These are phyloP conservation scores for Calliopsis andreniformis DNA, from an alignment of 1,140 invertebrate species.

Conservation along the genomic window DNA sequence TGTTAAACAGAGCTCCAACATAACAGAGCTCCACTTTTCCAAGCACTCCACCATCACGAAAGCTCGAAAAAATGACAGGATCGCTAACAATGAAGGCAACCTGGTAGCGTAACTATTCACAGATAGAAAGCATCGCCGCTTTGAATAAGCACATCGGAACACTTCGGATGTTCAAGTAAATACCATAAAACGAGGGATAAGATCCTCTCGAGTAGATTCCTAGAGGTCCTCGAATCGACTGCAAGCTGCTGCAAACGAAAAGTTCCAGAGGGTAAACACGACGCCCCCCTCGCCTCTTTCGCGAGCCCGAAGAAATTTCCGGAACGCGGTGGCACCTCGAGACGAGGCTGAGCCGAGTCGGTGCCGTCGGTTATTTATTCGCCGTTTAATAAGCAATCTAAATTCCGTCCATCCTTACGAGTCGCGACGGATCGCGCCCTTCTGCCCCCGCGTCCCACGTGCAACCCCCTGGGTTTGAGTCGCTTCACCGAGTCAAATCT, in stretches of 20 bases:
- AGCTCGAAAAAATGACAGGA: too few species aligned
- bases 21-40: too few species aligned
- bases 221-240: background rate
- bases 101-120: too few species aligned
- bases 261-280: background rate
- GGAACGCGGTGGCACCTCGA: slow-evolving; percentile 3
- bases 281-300: background rate
- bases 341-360: slow-evolving; percentile 8
- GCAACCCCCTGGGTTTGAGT: slow-evolving; percentile 44
- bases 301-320: slow-evolving; percentile 22
- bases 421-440: slow-evolving; percentile 28
- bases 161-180: background rate
- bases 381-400: slow-evolving; percentile 80
- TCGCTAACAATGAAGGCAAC: too few species aligned
- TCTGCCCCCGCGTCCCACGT: background rate
- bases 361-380: slow-evolving; percentile 74
- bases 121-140: too few species aligned
- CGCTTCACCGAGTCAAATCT: slow-evolving; percentile 71
- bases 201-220: background rate
- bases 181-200: background rate
- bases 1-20: too few species aligned
- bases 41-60: too few species aligned
- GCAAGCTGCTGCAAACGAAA: background rate
- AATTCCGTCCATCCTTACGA: slow-evolving; percentile 77
- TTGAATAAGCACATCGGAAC: too few species aligned